Percentiles rank a stretch among this genome's conserved stretches.
Conservation (phyloP, 2,888 invertebrate genomes). For the Creontiades dilutus region DNA sequence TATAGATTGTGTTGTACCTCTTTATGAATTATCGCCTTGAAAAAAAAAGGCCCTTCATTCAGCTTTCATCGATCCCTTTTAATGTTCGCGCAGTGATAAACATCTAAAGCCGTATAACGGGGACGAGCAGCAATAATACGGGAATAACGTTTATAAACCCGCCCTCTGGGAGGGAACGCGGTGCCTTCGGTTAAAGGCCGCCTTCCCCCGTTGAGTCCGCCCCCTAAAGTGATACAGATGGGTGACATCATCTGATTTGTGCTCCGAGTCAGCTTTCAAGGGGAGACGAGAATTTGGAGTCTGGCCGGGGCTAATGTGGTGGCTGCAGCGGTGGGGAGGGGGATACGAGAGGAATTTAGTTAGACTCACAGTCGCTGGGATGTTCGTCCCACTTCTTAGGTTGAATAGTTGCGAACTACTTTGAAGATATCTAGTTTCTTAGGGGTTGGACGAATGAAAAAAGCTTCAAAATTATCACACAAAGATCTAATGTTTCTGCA, state of each 20-base stretch:
- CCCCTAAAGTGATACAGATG: constrained; percentile 68
- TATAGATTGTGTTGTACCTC: not conserved
- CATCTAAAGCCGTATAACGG: constrained; percentile 24
- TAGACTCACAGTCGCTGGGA: no score
- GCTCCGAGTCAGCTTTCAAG: constrained; percentile 17
- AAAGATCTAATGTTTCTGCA: no score
- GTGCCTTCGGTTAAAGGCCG: not conserved
- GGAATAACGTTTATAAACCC: constrained; percentile 32
- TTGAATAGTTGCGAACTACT: no score
- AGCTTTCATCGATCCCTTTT: constrained; percentile 25
- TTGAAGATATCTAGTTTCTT: no score
- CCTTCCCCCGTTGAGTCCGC: not conserved
- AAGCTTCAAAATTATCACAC: no score
- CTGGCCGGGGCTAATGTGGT: not conserved
- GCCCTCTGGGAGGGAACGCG: not conserved
- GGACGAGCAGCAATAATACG: constrained; percentile 18
- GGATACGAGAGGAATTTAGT: no score
- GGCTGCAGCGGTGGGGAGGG: no score
- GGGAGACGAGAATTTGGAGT: not conserved
- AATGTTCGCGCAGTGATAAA: constrained; percentile 9
- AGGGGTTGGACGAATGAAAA: constrained; percentile 6
- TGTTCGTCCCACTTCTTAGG: no score
- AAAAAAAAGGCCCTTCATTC: not conserved
- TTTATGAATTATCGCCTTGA: not conserved
- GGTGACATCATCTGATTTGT: constrained; percentile 71